Percentiles rank a stretch among this genome's conserved stretches.
phyloP scores from a whole-genome alignment of 2,797 vertebrate genomes.

The Rhynchonycteris naso region DNA sequence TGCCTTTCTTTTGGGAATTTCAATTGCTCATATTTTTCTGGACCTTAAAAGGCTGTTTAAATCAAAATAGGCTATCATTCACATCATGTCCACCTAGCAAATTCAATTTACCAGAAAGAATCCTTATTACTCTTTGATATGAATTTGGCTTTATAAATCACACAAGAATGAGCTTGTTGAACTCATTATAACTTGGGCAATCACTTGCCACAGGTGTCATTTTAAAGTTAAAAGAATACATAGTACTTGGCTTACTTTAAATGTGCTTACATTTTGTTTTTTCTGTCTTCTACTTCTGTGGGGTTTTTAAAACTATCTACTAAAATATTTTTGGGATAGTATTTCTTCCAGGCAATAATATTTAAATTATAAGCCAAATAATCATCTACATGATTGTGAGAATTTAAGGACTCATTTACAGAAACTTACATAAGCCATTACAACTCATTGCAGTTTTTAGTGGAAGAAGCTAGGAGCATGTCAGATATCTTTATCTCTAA shows the following conservation, averaged over 20 bases:
- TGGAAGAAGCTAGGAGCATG: neutral
- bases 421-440: neutral
- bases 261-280: neutral
- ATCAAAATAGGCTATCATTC: conserved; percentile 23
- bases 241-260: conserved; percentile 20
- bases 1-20: conserved; percentile 42
- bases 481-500: conserved; percentile 18
- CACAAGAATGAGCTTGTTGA: conserved; percentile 72
- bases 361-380: conserved; percentile 34
- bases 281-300: conserved; percentile 6
- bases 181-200: conserved; percentile 74
- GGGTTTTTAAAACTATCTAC: neutral
- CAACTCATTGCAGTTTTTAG: neutral
- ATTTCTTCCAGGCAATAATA: conserved; percentile 23
- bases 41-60: conserved; percentile 28
- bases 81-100: conserved; percentile 34
- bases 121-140: conserved; percentile 46
- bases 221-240: conserved; percentile 57
- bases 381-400: neutral
- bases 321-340: conserved; percentile 5
- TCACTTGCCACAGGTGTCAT: conserved; percentile 55
- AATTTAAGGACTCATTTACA: conserved; percentile 10
- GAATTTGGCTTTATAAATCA: conserved; percentile 60
- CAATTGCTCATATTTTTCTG: conserved; percentile 45
- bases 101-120: conserved; percentile 68